A percentile compares a stretch with the other conserved stretches of the same genome.
Conservation (phyloP, 1,140 invertebrate genomes). For the Orussus abietinus region DNA sequence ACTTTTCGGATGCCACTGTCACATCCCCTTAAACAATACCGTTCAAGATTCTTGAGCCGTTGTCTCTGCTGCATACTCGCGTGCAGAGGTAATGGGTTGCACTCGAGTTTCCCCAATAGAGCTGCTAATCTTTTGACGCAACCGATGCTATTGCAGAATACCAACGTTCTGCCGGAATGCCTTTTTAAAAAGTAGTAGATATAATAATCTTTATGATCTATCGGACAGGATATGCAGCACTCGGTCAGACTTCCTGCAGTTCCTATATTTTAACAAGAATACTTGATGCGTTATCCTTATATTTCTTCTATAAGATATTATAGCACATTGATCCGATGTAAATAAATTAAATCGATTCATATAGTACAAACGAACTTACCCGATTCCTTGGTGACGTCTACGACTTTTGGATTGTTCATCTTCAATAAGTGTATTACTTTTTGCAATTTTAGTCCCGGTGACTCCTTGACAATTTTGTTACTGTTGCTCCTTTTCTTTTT, state of each 20-base stretch:
- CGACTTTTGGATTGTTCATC: constrained; percentile 85
- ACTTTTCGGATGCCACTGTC: too few relatives aligned
- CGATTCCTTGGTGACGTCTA: constrained; percentile 83
- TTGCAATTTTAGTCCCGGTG: constrained; percentile 68
- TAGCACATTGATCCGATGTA: too few relatives aligned
- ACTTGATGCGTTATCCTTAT: background rate
- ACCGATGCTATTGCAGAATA: constrained; percentile 98
- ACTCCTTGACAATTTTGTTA: constrained; percentile 63
- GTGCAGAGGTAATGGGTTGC: constrained; percentile 81
- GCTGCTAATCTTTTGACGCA: constrained; percentile 83
- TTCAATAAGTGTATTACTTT: constrained; percentile 70
- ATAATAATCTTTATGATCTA: constrained; percentile 88
- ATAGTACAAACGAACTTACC: constrained; percentile 36
- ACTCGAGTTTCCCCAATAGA: constrained; percentile 75
- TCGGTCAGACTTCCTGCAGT: constrained; percentile 82
- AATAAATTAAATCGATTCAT: constrained; percentile 27
- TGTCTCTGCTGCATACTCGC: constrained; percentile 95
- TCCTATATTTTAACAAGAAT: constrained; percentile 50
- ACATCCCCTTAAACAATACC: constrained; percentile 42
- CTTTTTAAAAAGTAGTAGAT: constrained; percentile 87
- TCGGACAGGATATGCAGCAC: constrained; percentile 69
- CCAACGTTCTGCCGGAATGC: constrained; percentile 83
- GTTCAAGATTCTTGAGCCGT: constrained; percentile 90
- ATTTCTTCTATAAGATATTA: background rate
- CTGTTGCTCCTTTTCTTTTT: constrained; percentile 56